Base-by-base conservation (phyloP, 2,888 invertebrate species). In the Phrixothrix hirtus region DNA sequence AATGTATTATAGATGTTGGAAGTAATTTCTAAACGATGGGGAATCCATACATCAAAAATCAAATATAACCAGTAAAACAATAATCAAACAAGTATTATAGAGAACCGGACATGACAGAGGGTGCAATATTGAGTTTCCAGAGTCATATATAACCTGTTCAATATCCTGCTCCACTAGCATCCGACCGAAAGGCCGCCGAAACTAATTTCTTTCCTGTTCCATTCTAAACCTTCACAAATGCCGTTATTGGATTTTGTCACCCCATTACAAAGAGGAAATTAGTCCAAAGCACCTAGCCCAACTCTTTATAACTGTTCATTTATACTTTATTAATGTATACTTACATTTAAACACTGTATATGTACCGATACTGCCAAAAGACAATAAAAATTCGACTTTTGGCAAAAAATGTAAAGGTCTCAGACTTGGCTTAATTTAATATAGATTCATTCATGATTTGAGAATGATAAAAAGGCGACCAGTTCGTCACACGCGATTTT, bases 91-190 rank as follows among this genome's bases (percentile, higher is more conserved):
- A 64, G 63, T 64, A 61, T 61, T 59, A 58, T 53, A 52, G 56
- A 61, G 61, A 55, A 61, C 64, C 67, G 67, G 67, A 67, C 66
- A 61, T 60, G 59, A 58, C 59, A 58, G 58, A 58, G 63, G 62
- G 62, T 53, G 60, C 57, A 61, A 64, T 67, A 66, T 67, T 63
- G 67, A 63, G 67, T 67, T 64, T 55, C 59, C 60, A 62, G 49
- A 57, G 64, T 59, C 61, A 66, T 67, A 66, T 65, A 67, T 66
- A 65, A 67, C 67, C 62, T 64, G 65, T 66, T 66, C 67, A 66
- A 67, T 67, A 67, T 67, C 67, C 67, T 67, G 67, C 56, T 57
- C 55, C 55, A 57, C 53, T 59, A 61, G 54, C 61, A 60, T 50
- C 59, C 62, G 58, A 61, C 64, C 60, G 64, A 65, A 60, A 60